These are phyloP conservation scores for Schlechtendalia chinensis DNA, from an alignment of 1,140 invertebrate genomes.

Conservation along the genomic window DNA sequence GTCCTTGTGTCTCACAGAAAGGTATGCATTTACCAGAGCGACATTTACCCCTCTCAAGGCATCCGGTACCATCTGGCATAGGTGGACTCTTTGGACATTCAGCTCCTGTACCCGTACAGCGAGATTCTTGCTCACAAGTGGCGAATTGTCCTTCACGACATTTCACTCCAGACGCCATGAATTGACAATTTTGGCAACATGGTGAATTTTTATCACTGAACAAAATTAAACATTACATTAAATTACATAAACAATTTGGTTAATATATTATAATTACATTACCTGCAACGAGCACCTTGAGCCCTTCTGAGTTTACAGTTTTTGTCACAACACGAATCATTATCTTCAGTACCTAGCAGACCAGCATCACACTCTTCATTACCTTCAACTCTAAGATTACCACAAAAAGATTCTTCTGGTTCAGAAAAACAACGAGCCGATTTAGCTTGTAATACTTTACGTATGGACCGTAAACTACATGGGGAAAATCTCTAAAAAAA, in stretches of 20 bases:
- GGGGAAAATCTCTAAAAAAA: slow-evolving; percentile 82
- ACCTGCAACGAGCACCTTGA: slow-evolving; percentile 82
- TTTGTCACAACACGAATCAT: slow-evolving; percentile 88
- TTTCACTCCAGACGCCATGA: slow-evolving; percentile 74
- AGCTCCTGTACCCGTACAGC: slow-evolving; percentile 70
- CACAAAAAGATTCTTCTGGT: slow-evolving; percentile 91
- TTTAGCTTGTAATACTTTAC: slow-evolving; percentile 88
- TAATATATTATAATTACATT: slow-evolving; percentile 39
- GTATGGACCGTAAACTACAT: slow-evolving; percentile 87
- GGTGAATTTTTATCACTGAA: slow-evolving; percentile 90
- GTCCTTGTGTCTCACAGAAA: slow-evolving; percentile 87
- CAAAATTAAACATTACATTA: slow-evolving; percentile 50
- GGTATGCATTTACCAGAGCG: slow-evolving; percentile 81
- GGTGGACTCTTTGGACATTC: slow-evolving; percentile 78
- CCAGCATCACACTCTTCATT: slow-evolving; percentile 94
- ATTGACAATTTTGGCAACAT: slow-evolving; percentile 87
- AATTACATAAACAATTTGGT: not conserved
- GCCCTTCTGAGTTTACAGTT: slow-evolving; percentile 80
- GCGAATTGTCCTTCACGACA: slow-evolving; percentile 84
- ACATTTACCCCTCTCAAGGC: slow-evolving; percentile 85
- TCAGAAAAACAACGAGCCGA: slow-evolving; percentile 89
- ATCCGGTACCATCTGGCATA: slow-evolving; percentile 83
- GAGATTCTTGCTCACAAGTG: slow-evolving; percentile 85
- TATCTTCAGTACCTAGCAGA: slow-evolving; percentile 85
- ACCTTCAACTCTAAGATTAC: slow-evolving; percentile 87